Conservation (phyloP, 2,888 invertebrate species). For the Furcula furcula region DNA sequence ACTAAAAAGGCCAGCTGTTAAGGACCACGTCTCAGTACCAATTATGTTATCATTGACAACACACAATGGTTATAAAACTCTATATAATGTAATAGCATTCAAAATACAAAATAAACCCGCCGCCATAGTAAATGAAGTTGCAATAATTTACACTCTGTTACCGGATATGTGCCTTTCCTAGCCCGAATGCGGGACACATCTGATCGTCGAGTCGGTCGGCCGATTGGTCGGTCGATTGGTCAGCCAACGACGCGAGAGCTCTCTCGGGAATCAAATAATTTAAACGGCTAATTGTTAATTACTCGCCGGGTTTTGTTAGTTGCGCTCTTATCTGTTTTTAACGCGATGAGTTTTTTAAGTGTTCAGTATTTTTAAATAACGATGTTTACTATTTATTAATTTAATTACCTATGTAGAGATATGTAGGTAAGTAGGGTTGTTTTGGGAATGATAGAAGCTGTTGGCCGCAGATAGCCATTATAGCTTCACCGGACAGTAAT, state of each 20-base stretch:
- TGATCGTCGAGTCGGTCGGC: not conserved
- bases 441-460: too few relatives aligned
- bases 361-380: too few relatives aligned
- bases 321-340: slow-evolving; percentile 10
- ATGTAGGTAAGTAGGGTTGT: too few relatives aligned
- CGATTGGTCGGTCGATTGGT: slow-evolving; percentile 10
- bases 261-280: slow-evolving; percentile 31
- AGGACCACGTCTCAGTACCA: too few relatives aligned
- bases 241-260: slow-evolving; percentile 13
- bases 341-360: slow-evolving; percentile 8
- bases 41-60: too few relatives aligned
- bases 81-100: too few relatives aligned
- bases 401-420: too few relatives aligned
- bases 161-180: slow-evolving; percentile 51
- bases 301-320: slow-evolving; percentile 22
- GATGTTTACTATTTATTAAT: too few relatives aligned
- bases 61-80: too few relatives aligned
- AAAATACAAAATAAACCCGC: slow-evolving; percentile 46
- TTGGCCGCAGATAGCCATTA: too few relatives aligned
- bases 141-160: slow-evolving; percentile 60
- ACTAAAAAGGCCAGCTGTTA: too few relatives aligned
- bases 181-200: slow-evolving; percentile 18
- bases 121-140: slow-evolving; percentile 64
- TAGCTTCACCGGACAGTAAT: too few relatives aligned
- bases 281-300: slow-evolving; percentile 36